Evolutionary conservation across 35 echinoderm and acorn worm species (phyloP), one percentile per base, ranked within the genome.

Genomic region (Patiria miniata): DNA sequence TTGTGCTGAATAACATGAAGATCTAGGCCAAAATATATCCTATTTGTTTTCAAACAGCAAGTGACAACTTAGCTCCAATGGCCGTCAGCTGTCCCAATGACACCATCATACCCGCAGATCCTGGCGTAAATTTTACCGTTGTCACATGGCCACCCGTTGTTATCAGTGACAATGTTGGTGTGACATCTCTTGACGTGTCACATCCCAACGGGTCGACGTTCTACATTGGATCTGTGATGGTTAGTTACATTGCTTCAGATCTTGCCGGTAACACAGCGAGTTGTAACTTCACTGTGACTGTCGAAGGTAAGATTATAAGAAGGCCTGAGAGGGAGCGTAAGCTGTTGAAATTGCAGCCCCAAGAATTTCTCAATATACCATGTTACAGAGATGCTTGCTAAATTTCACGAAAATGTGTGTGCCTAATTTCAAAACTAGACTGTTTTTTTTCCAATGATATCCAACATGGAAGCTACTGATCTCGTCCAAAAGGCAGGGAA

Each of bases 261-360:
- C 39, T 30, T n/a, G 78, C 87, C 58, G 87, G 78, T 12, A 81
- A 82, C 39, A 57, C 56, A 29, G 59, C 10, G 21, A 60, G 42
- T 34, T 89, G 87, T 61, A 40, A 32, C 15, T 83, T 89, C 65
- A 83, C 32, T 15, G 59, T 89, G 6, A 89, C 79, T 30, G 55
- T 89, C 21, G 29, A 8, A 68, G 87, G 87, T 89, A 50, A 36
- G 87, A 58, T 58, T 40, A n/a, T 80, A 47, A 6, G 42, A 12
- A 12, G 4, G 42, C 42, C 42, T 6, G 42, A 12, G 4, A 47
- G 12, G 12, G 4, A 47, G 42, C 12, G 42, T 47, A 47, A 12
- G 42, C 42, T 6, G 42, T 4, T 47, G 42, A n/a, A n/a, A 6
- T 47, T 47, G 42, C 42, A 47, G n/a, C 33, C 32, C 23, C 18